A percentile compares a stretch with the other conserved stretches of the same genome.
These are phyloP conservation scores for Helogale parvula DNA, from an alignment of 2,113 vertebrate species.

Conservation along the genomic window DNA sequence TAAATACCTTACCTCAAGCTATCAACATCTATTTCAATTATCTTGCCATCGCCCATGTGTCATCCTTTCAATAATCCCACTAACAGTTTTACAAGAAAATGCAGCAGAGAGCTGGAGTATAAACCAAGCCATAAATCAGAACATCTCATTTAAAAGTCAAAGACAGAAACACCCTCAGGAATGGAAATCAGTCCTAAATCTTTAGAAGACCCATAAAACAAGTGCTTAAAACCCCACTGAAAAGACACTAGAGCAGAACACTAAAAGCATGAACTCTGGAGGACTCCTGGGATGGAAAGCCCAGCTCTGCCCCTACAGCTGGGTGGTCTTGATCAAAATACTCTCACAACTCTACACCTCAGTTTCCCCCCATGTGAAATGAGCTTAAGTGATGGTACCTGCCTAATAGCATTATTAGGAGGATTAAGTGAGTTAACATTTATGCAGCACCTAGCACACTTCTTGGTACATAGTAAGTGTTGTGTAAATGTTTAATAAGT, in stretches of 20 bases:
- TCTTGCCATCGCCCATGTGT: neutral
- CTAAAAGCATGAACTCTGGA: neutral
- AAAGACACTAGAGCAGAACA: neutral
- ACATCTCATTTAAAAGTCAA: constrained; percentile 24
- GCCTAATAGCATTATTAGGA: neutral
- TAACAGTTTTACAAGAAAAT: constrained; percentile 54
- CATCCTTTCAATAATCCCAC: neutral
- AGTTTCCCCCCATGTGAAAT: neutral
- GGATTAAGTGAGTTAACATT: neutral
- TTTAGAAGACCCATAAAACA: constrained; percentile 38
- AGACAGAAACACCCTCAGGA: neutral
- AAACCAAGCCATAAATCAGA: constrained; percentile 49
- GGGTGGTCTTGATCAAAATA: neutral
- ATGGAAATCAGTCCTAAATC: constrained; percentile 42
- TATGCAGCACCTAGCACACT: neutral
- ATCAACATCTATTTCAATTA: neutral
- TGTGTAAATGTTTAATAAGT: neutral
- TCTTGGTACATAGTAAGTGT: neutral
- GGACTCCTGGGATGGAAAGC: neutral
- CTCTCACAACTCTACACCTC: neutral
- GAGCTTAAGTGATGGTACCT: neutral
- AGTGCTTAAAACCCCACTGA: neutral
- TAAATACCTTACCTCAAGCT: neutral
- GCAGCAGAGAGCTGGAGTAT: neutral
- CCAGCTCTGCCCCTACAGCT: neutral